Percentiles rank a stretch among this genome's conserved stretches.
Evolutionary conservation across 2,113 vertebrate genomes (phyloP).

Genomic region (Ranitomeya variabilis): DNA sequence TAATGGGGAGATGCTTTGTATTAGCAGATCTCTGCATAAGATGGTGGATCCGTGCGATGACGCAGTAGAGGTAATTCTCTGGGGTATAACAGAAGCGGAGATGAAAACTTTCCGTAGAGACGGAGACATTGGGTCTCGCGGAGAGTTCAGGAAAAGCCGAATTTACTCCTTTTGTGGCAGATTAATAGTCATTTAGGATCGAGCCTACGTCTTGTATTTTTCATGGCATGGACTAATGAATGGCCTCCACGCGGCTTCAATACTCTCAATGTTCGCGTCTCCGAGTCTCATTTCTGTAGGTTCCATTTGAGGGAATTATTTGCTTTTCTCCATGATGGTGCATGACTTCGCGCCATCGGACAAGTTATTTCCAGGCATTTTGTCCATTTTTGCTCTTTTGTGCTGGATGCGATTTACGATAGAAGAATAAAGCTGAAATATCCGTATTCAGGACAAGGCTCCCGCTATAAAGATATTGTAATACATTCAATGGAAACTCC

Average conservation of each 20-base stretch:
- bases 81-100: neutral
- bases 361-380: neutral
- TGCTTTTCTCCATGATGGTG: neutral
- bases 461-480: neutral
- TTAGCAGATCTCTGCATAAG: neutral
- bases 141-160: neutral
- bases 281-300: neutral
- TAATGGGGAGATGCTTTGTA: neutral
- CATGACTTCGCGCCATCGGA: too few relatives aligned
- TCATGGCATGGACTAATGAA: neutral
- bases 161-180: conserved; percentile 7
- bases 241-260: neutral
- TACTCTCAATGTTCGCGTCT: neutral
- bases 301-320: neutral
- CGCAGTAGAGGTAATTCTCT: neutral
- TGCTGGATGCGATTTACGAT: neutral
- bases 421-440: conserved; percentile 8
- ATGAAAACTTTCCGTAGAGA: neutral
- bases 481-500: conserved; percentile 9
- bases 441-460: neutral
- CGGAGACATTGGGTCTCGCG: neutral
- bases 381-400: neutral
- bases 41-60: neutral
- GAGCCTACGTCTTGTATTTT: neutral
- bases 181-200: conserved; percentile 29